Base-by-base conservation (phyloP, 92 coral and sea anemone genomes). In the Chrysogorgia sp. region DNA sequence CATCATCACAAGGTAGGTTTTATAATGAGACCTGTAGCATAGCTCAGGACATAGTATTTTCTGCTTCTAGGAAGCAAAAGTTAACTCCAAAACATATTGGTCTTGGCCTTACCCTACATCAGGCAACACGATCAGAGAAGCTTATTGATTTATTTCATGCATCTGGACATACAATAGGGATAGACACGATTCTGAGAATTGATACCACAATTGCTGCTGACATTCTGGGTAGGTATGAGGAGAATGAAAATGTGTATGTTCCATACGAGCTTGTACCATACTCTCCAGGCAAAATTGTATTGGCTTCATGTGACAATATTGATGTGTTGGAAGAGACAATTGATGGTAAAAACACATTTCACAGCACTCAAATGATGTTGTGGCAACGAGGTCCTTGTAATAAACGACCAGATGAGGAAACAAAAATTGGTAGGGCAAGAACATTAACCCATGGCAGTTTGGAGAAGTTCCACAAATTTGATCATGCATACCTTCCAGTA, bases 121-220 rank as follows among this genome's bases (percentile, higher is more conserved):
- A 86, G 55, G 88, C 93, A 15, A 89, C 93, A n/a, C 26, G 86
- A 1, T 89, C 93, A 15, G 76, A 83, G 74, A 72, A 86, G 63
- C 88, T 86, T 28, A 72, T 89, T 15, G 80, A 84, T 35, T 81
- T 85, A 60, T 50, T 88, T 17, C 82, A 81, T 30, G 56, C 92
- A 15, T 76, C 70, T 17, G 78, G 78, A 13, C 82, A 75, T 22
- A 41, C 67, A 67, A 71, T 77, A 22, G 80, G 84, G 22, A 66
- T 77, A n/a, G 56, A 62, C 24, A 52, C 71, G 26, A 68, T 84
- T 37, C 12, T 41, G 22, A 40, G 57, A 64, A 61, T 81, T 28
- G 82, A 74, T 65, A 85, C 84, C 34, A 47, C 80, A 12, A 82
- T 82, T 23, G 86, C 82, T 31, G 30, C 52, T 41, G 45, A 61